Conservation (phyloP, 2,888 invertebrate species). For the Cephus sareptanus region DNA sequence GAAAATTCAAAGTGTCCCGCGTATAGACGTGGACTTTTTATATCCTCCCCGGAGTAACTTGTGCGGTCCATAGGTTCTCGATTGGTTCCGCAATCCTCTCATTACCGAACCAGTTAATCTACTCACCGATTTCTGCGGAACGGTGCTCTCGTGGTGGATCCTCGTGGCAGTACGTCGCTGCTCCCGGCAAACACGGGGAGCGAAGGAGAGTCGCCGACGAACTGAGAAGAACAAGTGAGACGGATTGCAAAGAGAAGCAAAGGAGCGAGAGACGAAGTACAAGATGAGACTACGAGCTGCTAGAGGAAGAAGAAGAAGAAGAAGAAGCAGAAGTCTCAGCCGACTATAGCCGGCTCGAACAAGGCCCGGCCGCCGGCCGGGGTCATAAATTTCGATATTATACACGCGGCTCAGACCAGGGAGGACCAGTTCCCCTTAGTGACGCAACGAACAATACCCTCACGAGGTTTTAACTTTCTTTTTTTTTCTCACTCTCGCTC, state of each 20-base stretch:
- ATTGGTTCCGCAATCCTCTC: conserved; percentile 40
- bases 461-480: conserved; percentile 56
- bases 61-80: not conserved
- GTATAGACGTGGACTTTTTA: not conserved
- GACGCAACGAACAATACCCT: conserved; percentile 62
- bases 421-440: conserved; percentile 41
- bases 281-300: conserved; percentile 7
- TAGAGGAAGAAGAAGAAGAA: conserved; percentile 13
- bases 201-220: conserved; percentile 14
- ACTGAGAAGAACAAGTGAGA: conserved; percentile 13
- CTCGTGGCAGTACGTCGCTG: not conserved
- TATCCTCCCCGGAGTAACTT: not conserved
- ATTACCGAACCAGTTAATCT: conserved; percentile 37
- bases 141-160: not conserved
- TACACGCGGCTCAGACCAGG: conserved; percentile 45
- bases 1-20: conserved; percentile 1
- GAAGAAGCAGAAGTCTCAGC: conserved; percentile 27
- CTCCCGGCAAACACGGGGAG: not conserved
- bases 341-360: conserved; percentile 37
- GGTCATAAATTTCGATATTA: conserved; percentile 65
- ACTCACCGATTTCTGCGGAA: not conserved
- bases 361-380: conserved; percentile 40
- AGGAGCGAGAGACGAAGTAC: not conserved
- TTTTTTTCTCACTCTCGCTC: conserved; percentile 39
- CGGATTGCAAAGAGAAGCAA: not conserved